phyloP scores from a whole-genome alignment of 2,113 vertebrate genomes.

The Rhinolophus ferrumequinum region DNA sequence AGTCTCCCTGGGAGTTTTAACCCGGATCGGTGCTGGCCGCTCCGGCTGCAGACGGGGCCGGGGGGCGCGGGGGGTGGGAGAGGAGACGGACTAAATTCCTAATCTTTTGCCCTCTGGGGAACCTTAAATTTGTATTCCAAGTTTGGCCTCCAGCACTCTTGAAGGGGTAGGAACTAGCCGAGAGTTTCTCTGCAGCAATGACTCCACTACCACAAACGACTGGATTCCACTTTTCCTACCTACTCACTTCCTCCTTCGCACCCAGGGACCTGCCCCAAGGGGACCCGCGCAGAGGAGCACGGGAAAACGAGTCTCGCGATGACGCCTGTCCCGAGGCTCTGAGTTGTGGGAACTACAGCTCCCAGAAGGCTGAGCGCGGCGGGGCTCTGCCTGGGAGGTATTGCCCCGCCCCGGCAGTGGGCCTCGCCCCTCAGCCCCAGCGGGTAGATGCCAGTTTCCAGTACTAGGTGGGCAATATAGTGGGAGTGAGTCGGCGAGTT shows the following conservation, averaged over 20 bases:
- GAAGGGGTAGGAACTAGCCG: fast-evolving
- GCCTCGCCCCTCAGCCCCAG: fast-evolving
- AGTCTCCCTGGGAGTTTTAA: neutral
- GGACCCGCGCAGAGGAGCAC: neutral
- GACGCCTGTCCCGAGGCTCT: fast-evolving
- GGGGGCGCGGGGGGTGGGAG: no score
- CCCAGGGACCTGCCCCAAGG: neutral
- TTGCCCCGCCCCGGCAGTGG: fast-evolving
- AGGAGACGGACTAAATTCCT: neutral
- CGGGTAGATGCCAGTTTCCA: fast-evolving
- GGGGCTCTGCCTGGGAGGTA: fast-evolving
- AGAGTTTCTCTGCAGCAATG: fast-evolving
- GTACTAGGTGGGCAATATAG: fast-evolving
- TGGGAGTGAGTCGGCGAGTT: neutral
- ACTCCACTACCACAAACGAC: fast-evolving
- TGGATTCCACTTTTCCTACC: neutral
- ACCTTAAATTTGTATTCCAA: neutral
- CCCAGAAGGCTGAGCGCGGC: constrained; percentile 54
- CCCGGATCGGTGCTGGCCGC: neutral
- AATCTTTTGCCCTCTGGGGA: neutral
- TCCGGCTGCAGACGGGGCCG: neutral
- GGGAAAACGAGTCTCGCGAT: constrained; percentile 60
- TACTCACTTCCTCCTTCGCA: neutral
- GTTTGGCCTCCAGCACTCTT: neutral
- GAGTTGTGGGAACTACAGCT: constrained; percentile 63